These are phyloP conservation scores for Trissolcus brochymenae DNA, from an alignment of 2,888 invertebrate species.

Conservation along the genomic window DNA sequence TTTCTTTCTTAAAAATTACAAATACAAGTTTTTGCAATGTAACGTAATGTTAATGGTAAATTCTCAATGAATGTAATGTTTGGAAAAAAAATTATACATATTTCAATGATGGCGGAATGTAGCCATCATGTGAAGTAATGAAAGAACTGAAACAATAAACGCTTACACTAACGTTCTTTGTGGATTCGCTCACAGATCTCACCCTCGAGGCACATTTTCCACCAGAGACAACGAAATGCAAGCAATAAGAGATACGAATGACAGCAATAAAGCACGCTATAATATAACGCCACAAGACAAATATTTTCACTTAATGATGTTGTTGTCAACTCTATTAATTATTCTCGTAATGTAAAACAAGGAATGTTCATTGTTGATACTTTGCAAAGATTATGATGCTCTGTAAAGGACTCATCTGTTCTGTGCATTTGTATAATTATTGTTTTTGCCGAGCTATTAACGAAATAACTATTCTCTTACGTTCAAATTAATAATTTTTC, in stretches of 20 bases:
- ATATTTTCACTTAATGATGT: conserved; percentile 58
- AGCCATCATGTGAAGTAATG: conserved; percentile 51
- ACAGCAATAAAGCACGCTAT: conserved; percentile 58
- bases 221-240: conserved; percentile 55
- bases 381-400: conserved; percentile 38
- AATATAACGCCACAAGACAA: conserved; percentile 58
- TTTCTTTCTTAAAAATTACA: background rate
- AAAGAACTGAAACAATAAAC: conserved; percentile 59
- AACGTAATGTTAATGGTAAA: conserved; percentile 33
- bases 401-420: conserved; percentile 20
- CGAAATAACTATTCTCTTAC: no score
- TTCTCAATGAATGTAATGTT: conserved; percentile 27
- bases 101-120: conserved; percentile 37
- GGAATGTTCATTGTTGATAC: conserved; percentile 34
- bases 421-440: conserved; percentile 19
- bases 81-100: conserved; percentile 41
- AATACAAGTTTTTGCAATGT: conserved; percentile 3
- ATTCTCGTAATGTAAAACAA: conserved; percentile 45
- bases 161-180: conserved; percentile 54
- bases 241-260: conserved; percentile 59
- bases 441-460: no score
- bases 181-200: conserved; percentile 49
- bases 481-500: no score
- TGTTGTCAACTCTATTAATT: conserved; percentile 57
- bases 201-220: conserved; percentile 58